phyloP scores from a whole-genome alignment of 2,113 vertebrate genomes.

The Oxyura jamaicensis region DNA sequence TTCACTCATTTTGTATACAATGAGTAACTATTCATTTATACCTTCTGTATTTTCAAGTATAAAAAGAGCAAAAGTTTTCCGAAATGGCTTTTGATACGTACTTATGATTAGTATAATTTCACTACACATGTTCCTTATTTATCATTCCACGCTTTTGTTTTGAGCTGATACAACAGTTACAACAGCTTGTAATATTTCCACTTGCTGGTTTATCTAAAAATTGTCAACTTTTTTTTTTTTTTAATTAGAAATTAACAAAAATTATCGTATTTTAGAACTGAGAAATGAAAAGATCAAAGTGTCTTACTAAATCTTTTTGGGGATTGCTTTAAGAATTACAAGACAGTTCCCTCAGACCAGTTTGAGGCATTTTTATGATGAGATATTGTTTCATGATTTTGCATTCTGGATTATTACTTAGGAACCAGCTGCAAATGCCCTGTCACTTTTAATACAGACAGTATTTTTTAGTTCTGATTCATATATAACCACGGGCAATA shows the following conservation, averaged over 20 bases:
- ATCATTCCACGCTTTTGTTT: background rate
- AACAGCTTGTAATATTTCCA: background rate
- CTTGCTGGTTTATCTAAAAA: background rate
- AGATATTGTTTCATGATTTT: background rate
- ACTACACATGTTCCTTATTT: background rate
- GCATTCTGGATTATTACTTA: background rate
- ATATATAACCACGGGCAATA: background rate
- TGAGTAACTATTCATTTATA: background rate
- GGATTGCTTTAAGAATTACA: background rate
- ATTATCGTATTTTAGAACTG: background rate
- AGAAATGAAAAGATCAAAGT: background rate
- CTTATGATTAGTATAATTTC: background rate
- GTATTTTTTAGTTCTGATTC: constrained; percentile 8
- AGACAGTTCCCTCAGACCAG: background rate
- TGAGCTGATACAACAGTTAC: background rate
- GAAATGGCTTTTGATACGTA: background rate
- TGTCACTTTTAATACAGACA: constrained; percentile 7
- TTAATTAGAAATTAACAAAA: background rate
- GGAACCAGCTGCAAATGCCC: background rate
- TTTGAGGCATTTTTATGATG: background rate
- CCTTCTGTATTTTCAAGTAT: background rate
- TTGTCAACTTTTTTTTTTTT: background rate
- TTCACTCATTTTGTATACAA: background rate
- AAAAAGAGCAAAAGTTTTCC: background rate
- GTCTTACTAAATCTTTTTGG: background rate